A percentile compares a stretch with the other conserved stretches of the same genome.
phyloP scores from a whole-genome alignment of 2,888 invertebrate species.

The Cantharis rufa region DNA sequence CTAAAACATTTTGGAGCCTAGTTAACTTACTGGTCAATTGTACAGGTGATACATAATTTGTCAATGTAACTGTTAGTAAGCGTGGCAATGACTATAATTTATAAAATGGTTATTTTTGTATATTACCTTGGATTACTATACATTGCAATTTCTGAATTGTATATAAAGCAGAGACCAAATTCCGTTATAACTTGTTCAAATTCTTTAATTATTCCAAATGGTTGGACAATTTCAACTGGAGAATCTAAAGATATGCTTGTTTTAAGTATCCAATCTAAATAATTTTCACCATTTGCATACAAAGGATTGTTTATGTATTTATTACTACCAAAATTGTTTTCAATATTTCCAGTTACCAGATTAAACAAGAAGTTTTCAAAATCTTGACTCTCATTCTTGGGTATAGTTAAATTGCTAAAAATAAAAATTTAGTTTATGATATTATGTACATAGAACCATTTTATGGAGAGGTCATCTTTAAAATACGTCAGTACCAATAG shows the following conservation, averaged over 20 bases:
- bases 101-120: too few relatives aligned
- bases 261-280: slow-evolving; percentile 14
- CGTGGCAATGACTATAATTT: too few relatives aligned
- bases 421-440: neutral
- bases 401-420: slow-evolving; percentile 2
- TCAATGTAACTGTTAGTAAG: too few relatives aligned
- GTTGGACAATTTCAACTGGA: neutral
- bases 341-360: neutral
- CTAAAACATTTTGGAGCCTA: too few relatives aligned
- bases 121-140: neutral
- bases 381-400: neutral
- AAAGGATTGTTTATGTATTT: slow-evolving; percentile 3
- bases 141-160: slow-evolving; percentile 16
- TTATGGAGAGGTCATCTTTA: too few relatives aligned
- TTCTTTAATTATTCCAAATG: neutral
- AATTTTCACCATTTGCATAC: slow-evolving; percentile 6
- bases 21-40: too few relatives aligned
- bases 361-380: slow-evolving; percentile 5
- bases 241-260: neutral
- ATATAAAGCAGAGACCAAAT: slow-evolving; percentile 13
- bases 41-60: too few relatives aligned
- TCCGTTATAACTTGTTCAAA: slow-evolving; percentile 11
- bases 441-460: too few relatives aligned
- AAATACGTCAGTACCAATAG: too few relatives aligned
- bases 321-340: neutral